phyloP scores from a whole-genome alignment of 2,113 vertebrate genomes.

The Mastomys natalensis region DNA sequence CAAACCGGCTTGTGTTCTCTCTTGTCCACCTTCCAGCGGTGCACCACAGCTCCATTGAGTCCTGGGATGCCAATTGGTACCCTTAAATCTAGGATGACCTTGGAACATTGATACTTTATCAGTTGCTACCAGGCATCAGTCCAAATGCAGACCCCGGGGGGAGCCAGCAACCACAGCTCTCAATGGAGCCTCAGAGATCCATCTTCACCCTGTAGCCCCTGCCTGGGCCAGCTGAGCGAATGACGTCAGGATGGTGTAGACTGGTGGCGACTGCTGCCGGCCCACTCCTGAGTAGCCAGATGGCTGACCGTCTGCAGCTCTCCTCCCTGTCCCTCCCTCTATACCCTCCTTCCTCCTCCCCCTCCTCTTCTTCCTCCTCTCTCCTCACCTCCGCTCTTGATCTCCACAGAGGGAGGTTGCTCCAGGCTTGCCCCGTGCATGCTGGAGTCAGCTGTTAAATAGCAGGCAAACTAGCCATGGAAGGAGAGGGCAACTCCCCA shows the following conservation, averaged over 20 bases:
- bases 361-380: not conserved
- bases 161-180: not conserved
- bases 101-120: accelerated
- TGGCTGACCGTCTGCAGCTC: constrained; percentile 52
- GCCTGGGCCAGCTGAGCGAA: not conserved
- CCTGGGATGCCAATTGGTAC: accelerated
- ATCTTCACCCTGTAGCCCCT: not conserved
- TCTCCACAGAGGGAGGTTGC: not conserved
- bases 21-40: not conserved
- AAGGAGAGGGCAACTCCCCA: not conserved
- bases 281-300: constrained; percentile 36
- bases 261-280: not conserved
- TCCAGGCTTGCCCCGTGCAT: not conserved
- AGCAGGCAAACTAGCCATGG: not conserved
- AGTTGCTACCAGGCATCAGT: not conserved
- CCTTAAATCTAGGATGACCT: not conserved
- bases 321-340: too few relatives aligned
- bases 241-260: not conserved
- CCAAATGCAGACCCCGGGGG: not conserved
- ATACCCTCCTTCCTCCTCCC: not conserved
- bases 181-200: not conserved
- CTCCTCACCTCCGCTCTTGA: not conserved
- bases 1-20: accelerated
- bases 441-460: not conserved
- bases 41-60: accelerated